Conservation (phyloP, 2,113 vertebrate genomes). For the Toxotes chatareus region DNA sequence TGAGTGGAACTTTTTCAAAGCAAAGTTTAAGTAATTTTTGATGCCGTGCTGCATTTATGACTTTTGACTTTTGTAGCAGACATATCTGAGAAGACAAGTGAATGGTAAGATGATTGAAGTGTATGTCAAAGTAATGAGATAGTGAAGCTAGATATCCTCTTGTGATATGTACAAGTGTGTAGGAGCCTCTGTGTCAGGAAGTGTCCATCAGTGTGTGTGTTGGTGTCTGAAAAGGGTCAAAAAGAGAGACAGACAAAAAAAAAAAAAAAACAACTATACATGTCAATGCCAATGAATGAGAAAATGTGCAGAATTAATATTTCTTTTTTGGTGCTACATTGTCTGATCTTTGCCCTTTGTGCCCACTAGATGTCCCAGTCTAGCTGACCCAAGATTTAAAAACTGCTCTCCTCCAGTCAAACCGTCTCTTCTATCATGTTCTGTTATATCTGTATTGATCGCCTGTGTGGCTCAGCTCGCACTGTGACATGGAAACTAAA, state of each 20-base stretch:
- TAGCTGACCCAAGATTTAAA: slow-evolving; percentile 42
- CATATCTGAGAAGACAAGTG: background rate
- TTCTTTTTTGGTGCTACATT: background rate
- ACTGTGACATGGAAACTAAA: slow-evolving; percentile 8
- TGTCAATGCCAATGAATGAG: background rate
- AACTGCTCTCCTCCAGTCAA: background rate
- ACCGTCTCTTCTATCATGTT: background rate
- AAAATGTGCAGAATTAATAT: background rate
- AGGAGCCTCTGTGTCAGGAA: background rate
- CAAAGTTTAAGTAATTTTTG: background rate
- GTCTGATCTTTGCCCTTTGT: slow-evolving; percentile 50
- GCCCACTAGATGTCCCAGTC: slow-evolving; percentile 74
- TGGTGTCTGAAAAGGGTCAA: background rate
- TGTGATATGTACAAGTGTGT: background rate
- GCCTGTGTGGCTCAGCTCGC: slow-evolving; percentile 14
- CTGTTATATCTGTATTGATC: slow-evolving; percentile 43
- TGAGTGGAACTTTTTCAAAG: slow-evolving; percentile 42
- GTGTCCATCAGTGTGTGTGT: background rate
- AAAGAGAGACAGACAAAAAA: background rate
- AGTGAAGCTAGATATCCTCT: background rate
- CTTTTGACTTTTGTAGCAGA: background rate
- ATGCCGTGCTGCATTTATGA: background rate
- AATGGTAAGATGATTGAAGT: too few species aligned
- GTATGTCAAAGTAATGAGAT: background rate
- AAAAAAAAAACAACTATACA: background rate